Evolutionary conservation across 2,888 invertebrate species (phyloP).

Genomic region (Drosophila meridiana): DNA sequence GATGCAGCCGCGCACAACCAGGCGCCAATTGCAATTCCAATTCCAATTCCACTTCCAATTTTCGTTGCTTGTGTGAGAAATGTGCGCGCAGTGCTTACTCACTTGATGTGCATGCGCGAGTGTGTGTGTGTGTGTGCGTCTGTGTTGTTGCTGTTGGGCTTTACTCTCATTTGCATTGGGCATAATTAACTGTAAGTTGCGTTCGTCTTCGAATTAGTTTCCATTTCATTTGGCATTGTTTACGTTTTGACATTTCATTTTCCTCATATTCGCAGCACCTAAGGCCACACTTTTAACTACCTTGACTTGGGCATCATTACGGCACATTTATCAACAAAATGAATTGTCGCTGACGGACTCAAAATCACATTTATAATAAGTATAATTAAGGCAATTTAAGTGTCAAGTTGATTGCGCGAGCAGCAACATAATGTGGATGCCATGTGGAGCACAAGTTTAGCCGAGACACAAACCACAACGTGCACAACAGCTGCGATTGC

Average conservation of each 20-base stretch:
- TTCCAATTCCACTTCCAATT: slow-evolving; percentile 28
- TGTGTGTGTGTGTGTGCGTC: not conserved
- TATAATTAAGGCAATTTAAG: slow-evolving; percentile 36
- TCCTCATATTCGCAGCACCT: slow-evolving; percentile 19
- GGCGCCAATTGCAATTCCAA: slow-evolving; percentile 45
- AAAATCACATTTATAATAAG: slow-evolving; percentile 32
- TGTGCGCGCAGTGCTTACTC: slow-evolving; percentile 50
- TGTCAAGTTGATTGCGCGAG: slow-evolving; percentile 19
- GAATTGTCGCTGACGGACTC: slow-evolving; percentile 16
- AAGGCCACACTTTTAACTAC: slow-evolving; percentile 30
- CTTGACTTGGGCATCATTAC: slow-evolving; percentile 36
- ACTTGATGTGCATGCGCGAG: slow-evolving; percentile 13
- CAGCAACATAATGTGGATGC: slow-evolving; percentile 17
- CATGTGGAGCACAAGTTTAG: slow-evolving; percentile 37
- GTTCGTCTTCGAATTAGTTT: slow-evolving; percentile 27
- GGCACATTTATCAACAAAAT: slow-evolving; percentile 39
- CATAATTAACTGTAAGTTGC: slow-evolving; percentile 40
- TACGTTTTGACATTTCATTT: slow-evolving; percentile 42
- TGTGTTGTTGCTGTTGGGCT: slow-evolving; percentile 12
- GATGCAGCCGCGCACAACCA: slow-evolving; percentile 16
- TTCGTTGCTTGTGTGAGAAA: slow-evolving; percentile 29
- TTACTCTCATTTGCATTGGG: slow-evolving; percentile 46
- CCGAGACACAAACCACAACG: slow-evolving; percentile 40
- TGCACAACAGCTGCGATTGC: not conserved
- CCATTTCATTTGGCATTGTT: slow-evolving; percentile 36